Percentiles rank a stretch among this genome's conserved stretches.
These are phyloP conservation scores for Cairina moschata DNA, from an alignment of 2,113 vertebrate species.

Conservation along the genomic window DNA sequence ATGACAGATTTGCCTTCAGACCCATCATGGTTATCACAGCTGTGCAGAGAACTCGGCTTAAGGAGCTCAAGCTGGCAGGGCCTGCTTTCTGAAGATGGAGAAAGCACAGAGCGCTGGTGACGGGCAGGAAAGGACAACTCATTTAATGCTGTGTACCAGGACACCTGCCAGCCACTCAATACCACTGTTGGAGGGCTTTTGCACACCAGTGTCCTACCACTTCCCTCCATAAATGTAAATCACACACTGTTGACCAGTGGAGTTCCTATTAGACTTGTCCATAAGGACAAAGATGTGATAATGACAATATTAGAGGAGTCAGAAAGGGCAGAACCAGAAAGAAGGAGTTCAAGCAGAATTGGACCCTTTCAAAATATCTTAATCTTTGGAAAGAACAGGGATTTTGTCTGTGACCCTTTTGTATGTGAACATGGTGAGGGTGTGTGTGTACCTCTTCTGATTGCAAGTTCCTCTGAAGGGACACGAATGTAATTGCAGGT, in stretches of 20 bases:
- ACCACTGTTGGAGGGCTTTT: neutral
- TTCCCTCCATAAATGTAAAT: neutral
- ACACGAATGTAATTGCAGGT: neutral
- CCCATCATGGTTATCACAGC: neutral
- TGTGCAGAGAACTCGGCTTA: neutral
- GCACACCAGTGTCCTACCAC: neutral
- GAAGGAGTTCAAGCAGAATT: neutral
- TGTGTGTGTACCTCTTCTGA: fast-evolving
- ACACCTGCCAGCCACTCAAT: neutral
- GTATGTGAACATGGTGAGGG: neutral
- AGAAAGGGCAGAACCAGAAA: neutral
- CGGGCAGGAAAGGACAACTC: too few species aligned
- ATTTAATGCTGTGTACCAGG: neutral
- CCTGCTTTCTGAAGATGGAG: neutral
- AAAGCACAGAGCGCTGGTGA: neutral
- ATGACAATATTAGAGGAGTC: neutral
- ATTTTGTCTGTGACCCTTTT: neutral
- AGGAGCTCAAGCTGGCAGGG: neutral
- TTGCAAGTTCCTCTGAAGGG: neutral
- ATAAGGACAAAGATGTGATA: neutral
- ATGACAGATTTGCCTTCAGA: neutral
- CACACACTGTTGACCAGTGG: neutral
- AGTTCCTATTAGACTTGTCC: neutral
- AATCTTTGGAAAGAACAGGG: neutral
- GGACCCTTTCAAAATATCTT: neutral